Evolutionary conservation across 2,113 vertebrate species (phyloP), one percentile per base, ranked within the genome.

Genomic region (Mola mola): DNA sequence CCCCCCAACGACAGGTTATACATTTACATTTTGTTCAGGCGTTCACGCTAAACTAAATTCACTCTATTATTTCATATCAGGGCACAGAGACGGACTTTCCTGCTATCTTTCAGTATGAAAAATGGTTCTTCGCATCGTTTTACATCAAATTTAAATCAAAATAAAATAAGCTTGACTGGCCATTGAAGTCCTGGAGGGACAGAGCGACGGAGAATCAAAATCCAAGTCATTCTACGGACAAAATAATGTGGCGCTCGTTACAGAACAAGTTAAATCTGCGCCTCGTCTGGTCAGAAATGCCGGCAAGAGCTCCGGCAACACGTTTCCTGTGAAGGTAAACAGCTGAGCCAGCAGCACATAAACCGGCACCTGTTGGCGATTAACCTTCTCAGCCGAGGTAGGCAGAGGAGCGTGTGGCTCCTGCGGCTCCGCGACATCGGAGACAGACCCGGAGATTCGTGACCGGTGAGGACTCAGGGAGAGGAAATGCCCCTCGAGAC

Each of bases 1-100:
- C 94, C 93, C 92, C 93, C 93, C 91, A 92, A 91, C 92, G 93
- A 95, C 93, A 94, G 93, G 92, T 94, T 94, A 93, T 93, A 90
- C 91, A 93, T 94, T 65, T 93, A 92, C 90, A 88, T 55, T 70
- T 92, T 90, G 89, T 58, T 43, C 10, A n/a, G n/a, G n/a, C n/a
- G n/a, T n/a, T n/a, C n/a, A n/a, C n/a, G n/a, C n/a, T n/a, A n/a
- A n/a, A n/a, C n/a, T n/a, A n/a, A n/a, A 7, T 29, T 29, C 28
- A 9, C 28, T 29, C n/a, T 29, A 9, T 29, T 1, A 29, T 29
- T 29, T 5, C n/a, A n/a, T n/a, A n/a, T n/a, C 26, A 28, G 26
- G 8, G 8, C 4, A 28, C 26, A 28, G 26, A 28, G 26, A 28
- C 26, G 4, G n/a, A n/a, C n/a, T n/a, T n/a, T n/a, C n/a, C n/a